Evolutionary conservation across 2,797 vertebrate genomes (phyloP).

Genomic region (Sarcoramphus papa): DNA sequence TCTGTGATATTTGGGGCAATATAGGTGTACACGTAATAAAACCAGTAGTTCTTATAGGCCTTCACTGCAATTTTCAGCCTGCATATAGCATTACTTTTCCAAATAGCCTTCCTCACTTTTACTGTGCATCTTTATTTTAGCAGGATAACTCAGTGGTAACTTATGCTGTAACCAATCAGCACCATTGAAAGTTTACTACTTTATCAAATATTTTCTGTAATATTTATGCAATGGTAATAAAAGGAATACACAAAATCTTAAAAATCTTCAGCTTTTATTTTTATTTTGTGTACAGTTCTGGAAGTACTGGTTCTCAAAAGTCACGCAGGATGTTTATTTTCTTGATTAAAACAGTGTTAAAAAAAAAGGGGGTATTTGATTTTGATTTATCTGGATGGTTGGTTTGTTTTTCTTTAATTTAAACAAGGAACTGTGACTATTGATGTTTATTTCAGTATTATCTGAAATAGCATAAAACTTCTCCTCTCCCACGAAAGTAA

Average conservation of each 20-base stretch:
- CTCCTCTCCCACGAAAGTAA: not conserved
- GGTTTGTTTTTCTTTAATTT: not conserved
- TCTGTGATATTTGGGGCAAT: not conserved
- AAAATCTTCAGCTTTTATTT: not conserved
- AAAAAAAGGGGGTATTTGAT: not conserved
- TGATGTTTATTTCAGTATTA: not conserved
- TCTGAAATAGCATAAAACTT: not conserved
- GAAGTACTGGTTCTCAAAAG: not conserved
- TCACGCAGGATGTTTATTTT: not conserved
- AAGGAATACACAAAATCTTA: not conserved
- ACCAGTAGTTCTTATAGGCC: not conserved
- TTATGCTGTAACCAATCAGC: not conserved
- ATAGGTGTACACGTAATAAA: not conserved
- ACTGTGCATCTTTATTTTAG: not conserved
- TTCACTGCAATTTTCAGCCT: not conserved
- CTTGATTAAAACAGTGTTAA: not conserved
- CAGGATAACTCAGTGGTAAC: not conserved
- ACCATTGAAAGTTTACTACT: not conserved
- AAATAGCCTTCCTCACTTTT: not conserved
- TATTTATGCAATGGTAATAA: not conserved
- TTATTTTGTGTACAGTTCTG: not conserved
- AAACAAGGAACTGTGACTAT: not conserved
- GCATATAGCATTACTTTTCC: not conserved
- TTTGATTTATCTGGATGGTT: not conserved
- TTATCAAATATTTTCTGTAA: not conserved